Conservation (phyloP, 2,113 vertebrate genomes). For the Zeus faber region DNA sequence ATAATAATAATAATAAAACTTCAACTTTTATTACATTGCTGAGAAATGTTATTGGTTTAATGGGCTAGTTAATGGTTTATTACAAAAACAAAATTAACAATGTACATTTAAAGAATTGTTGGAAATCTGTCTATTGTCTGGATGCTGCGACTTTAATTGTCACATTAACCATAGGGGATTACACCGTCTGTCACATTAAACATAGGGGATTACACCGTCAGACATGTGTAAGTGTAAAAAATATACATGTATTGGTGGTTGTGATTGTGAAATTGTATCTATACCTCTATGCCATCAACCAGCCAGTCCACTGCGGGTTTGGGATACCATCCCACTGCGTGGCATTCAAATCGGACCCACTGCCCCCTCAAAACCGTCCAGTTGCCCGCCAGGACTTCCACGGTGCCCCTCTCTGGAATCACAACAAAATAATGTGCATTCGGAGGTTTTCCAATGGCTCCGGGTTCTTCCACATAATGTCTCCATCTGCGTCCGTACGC, state of each 20-base stretch:
- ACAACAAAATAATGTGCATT: conserved; percentile 1
- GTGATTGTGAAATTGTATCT: neutral
- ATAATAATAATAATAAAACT: too few species aligned
- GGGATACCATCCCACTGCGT: conserved; percentile 79
- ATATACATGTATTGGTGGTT: neutral
- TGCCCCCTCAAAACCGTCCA: conserved; percentile 65
- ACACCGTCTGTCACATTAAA: too few species aligned
- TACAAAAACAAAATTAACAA: too few species aligned
- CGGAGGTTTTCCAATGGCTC: neutral
- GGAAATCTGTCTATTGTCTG: too few species aligned
- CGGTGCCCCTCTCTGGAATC: conserved; percentile 77
- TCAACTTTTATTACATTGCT: too few species aligned
- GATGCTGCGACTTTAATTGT: too few species aligned
- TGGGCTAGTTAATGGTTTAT: too few species aligned
- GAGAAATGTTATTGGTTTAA: too few species aligned
- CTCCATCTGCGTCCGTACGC: neutral
- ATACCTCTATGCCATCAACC: conserved; percentile 62
- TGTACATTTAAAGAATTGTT: too few species aligned
- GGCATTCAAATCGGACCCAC: conserved; percentile 74
- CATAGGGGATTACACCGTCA: neutral
- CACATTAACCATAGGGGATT: too few species aligned
- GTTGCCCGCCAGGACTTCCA: conserved; percentile 68
- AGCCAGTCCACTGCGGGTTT: conserved; percentile 78
- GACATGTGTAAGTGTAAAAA: too few species aligned
- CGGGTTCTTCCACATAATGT: neutral